phyloP scores from a whole-genome alignment of 2,113 vertebrate genomes.

The Siphamia tubifer region DNA sequence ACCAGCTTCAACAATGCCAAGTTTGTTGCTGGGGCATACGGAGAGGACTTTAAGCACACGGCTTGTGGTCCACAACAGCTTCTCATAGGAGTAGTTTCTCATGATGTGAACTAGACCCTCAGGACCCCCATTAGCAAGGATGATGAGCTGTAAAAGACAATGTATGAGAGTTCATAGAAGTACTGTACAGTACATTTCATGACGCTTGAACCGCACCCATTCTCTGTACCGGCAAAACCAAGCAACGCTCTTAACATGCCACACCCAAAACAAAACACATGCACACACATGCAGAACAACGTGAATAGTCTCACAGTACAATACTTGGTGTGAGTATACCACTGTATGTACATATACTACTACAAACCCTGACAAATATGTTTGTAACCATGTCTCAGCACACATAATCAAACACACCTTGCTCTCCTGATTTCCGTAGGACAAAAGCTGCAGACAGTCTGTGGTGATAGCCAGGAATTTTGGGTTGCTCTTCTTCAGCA shows the following conservation, averaged over 20 bases:
- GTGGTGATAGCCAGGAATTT: conserved; percentile 98
- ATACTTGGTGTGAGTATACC: not conserved
- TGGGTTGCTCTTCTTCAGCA: conserved; percentile 95
- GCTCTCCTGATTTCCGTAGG: conserved; percentile 98
- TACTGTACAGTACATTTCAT: not conserved
- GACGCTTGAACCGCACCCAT: conserved; percentile 24
- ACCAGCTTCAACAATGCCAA: conserved; percentile 96
- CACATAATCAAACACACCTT: conserved; percentile 80
- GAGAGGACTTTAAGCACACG: conserved; percentile 96
- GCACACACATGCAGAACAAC: conserved; percentile 5
- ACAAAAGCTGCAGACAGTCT: conserved; percentile 96
- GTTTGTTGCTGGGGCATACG: conserved; percentile 97
- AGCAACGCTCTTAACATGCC: conserved; percentile 44
- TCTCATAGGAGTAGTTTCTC: conserved; percentile 93
- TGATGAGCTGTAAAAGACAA: conserved; percentile 85
- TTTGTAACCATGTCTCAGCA: too few relatives aligned
- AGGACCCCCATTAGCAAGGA: conserved; percentile 91
- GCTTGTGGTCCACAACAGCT: conserved; percentile 97
- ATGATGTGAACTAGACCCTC: conserved; percentile 96
- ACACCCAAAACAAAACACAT: conserved; percentile 45
- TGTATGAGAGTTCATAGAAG: not conserved
- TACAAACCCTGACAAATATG: not conserved
- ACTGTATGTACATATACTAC: not conserved
- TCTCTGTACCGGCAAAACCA: not conserved
- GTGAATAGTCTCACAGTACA: not conserved